These are phyloP conservation scores for Seira ritae DNA, from an alignment of 2,888 invertebrate species.

Conservation along the genomic window DNA sequence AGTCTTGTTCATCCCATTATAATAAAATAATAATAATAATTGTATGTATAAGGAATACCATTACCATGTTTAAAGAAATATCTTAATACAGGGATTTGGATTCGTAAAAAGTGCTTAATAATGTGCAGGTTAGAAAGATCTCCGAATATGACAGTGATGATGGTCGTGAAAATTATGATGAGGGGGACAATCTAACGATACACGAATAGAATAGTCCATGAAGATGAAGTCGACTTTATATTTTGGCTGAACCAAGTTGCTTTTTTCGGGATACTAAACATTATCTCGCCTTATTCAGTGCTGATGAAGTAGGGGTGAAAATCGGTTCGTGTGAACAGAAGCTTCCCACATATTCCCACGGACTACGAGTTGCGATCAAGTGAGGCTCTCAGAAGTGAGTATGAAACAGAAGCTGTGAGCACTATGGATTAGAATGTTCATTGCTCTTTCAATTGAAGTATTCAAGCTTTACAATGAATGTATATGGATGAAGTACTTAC, in stretches of 20 bases:
- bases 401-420: no score
- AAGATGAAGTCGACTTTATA: no score
- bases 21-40: not conserved
- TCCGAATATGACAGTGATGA: slow-evolving; percentile 28
- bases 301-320: slow-evolving; percentile 66
- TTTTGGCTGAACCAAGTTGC: no score
- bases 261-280: no score
- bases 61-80: no score
- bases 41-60: not conserved
- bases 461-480: no score
- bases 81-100: no score
- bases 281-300: no score
- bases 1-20: not conserved
- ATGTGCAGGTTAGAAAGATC: slow-evolving; percentile 37
- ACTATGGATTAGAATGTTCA: no score
- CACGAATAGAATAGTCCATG: slow-evolving; percentile 21
- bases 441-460: no score
- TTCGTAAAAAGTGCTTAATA: no score
- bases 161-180: slow-evolving; percentile 27
- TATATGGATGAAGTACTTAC: no score
- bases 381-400: not conserved
- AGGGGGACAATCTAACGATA: slow-evolving; percentile 51
- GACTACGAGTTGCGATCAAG: not conserved
- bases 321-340: slow-evolving; percentile 73
- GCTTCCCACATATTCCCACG: slow-evolving; percentile 71